Evolutionary conservation across 2,113 vertebrate species (phyloP).

Genomic region (Ciconia maguari): DNA sequence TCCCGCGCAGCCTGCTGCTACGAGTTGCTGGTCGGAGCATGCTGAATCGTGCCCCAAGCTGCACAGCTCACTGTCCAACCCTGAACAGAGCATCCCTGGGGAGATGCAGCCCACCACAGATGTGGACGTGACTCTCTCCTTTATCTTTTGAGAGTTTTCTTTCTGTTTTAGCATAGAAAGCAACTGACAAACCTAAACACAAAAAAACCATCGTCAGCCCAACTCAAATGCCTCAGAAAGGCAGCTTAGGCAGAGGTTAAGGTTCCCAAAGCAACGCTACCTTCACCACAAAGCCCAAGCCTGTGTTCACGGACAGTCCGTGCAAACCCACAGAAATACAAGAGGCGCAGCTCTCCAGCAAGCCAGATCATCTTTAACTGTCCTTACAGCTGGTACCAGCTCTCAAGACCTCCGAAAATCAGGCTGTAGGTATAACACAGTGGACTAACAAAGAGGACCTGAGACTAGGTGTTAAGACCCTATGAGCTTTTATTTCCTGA

Average conservation of each 20-base stretch:
- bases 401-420: not conserved
- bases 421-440: not conserved
- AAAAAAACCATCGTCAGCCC: accelerated
- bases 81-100: not conserved
- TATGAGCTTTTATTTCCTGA: not conserved
- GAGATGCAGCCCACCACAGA: not conserved
- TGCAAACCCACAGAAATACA: not conserved
- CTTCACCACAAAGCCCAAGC: not conserved
- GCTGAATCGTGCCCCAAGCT: accelerated
- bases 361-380: not conserved
- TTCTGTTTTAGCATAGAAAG: not conserved
- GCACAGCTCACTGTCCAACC: not conserved
- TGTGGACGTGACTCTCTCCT: too few relatives aligned
- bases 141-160: not conserved
- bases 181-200: not conserved
- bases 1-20: not conserved
- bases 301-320: accelerated
- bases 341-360: not conserved
- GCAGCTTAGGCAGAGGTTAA: not conserved
- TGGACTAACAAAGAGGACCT: not conserved
- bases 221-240: not conserved
- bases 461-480: not conserved
- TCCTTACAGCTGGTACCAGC: not conserved
- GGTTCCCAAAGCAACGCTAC: not conserved
- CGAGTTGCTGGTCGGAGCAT: not conserved